Conservation (phyloP, 2,797 vertebrate genomes). For the Iguana delicatissima region DNA sequence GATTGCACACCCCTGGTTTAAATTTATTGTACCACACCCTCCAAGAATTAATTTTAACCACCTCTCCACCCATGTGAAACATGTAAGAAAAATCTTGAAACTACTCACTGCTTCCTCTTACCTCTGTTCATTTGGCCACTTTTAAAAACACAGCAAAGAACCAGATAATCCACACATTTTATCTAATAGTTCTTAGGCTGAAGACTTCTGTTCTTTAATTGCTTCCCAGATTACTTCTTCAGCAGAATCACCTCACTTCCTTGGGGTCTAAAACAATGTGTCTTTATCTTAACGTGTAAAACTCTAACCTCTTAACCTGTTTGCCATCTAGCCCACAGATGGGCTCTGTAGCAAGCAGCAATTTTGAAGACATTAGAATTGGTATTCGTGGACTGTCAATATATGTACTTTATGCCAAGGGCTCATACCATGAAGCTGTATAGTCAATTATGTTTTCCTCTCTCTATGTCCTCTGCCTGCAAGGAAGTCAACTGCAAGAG, state of each 20-base stretch:
- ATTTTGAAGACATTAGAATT: conserved; percentile 49
- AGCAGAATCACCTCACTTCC: not conserved
- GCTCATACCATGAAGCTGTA: not conserved
- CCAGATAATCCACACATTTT: not conserved
- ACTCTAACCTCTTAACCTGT: conserved; percentile 41
- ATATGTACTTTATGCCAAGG: not conserved
- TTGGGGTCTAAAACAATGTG: conserved; percentile 43
- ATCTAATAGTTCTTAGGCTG: not conserved
- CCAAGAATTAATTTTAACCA: not conserved
- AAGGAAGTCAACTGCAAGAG: conserved; percentile 3
- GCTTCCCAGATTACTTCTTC: conserved; percentile 9
- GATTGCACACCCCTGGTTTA: not conserved
- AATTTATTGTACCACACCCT: not conserved
- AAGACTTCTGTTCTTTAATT: not conserved
- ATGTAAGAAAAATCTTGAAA: conserved; percentile 27
- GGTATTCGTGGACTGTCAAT: not conserved
- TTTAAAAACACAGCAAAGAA: conserved; percentile 36
- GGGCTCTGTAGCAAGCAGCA: conserved; percentile 3
- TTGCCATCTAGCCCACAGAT: conserved; percentile 21
- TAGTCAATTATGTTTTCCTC: not conserved
- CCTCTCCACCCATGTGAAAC: not conserved
- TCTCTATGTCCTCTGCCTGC: not conserved
- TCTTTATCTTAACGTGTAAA: conserved; percentile 53
- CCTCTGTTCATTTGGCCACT: not conserved
- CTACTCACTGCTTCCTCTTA: not conserved